Conservation (phyloP, 2,888 invertebrate genomes). For the Koerneria pararmatus region DNA sequence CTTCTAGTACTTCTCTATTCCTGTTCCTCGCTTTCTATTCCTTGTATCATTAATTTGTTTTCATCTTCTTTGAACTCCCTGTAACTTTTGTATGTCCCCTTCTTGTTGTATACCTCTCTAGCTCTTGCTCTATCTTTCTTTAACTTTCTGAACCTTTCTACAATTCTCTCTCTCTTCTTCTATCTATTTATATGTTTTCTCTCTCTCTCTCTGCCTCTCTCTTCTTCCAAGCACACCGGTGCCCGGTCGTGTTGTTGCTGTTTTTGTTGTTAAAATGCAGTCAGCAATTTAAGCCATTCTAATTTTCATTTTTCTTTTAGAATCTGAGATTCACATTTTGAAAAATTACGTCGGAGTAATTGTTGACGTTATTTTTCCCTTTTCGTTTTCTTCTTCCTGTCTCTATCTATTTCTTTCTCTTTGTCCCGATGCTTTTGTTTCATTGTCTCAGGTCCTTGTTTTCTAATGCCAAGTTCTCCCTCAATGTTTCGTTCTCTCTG, state of each 20-base stretch:
- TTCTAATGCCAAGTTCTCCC: too few species aligned
- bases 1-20: conserved; percentile 16
- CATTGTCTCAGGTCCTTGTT: too few species aligned
- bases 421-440: conserved; percentile 2
- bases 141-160: conserved; percentile 9
- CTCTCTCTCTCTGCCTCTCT: conserved; percentile 7
- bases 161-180: conserved; percentile 12
- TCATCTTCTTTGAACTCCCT: conserved; percentile 5
- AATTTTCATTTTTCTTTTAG: too few species aligned
- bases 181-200: conserved; percentile 10
- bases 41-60: conserved; percentile 8
- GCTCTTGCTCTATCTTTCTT: conserved; percentile 22
- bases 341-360: too few species aligned
- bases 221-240: not conserved
- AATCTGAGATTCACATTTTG: too few species aligned
- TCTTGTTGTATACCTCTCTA: not conserved
- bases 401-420: conserved; percentile 10
- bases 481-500: too few species aligned
- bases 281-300: too few species aligned
- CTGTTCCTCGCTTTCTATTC: too few species aligned
- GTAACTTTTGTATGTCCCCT: too few species aligned
- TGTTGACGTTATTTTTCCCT: conserved; percentile 2
- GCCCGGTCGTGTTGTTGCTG: not conserved
- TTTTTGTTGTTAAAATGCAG: too few species aligned
- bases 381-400: not conserved